Evolutionary conservation across 2,797 vertebrate species (phyloP).

Genomic region (Hirundo rustica): DNA sequence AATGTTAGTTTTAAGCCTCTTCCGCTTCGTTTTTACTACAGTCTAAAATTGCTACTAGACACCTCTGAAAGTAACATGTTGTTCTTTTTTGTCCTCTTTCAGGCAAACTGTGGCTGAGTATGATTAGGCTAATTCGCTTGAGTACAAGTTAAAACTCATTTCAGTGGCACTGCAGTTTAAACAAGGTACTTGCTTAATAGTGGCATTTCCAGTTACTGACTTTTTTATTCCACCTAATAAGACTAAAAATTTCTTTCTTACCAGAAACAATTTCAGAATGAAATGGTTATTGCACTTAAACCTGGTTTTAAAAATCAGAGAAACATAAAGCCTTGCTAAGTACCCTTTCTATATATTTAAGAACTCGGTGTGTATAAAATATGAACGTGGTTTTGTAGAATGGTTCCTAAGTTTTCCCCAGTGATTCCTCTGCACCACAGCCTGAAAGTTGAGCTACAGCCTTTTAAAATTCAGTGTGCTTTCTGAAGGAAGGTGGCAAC

Average conservation of each 20-base stretch:
- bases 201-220: background rate
- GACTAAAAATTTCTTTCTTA: background rate
- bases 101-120: background rate
- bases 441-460: background rate
- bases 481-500: background rate
- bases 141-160: background rate
- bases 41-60: background rate
- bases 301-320: slow-evolving; percentile 18
- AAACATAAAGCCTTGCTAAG: background rate
- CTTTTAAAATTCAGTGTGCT: background rate
- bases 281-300: slow-evolving; percentile 11
- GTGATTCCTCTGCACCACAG: background rate
- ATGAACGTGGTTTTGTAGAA: background rate
- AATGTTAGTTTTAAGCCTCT: background rate
- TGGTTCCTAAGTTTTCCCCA: background rate
- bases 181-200: slow-evolving; percentile 16
- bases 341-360: background rate
- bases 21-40: background rate
- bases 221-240: background rate
- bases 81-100: background rate
- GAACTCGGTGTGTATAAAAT: slow-evolving; percentile 20
- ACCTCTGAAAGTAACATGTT: background rate
- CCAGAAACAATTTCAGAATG: background rate
- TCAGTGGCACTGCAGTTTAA: background rate
- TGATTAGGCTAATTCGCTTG: background rate